Base-by-base conservation (phyloP, 2,113 vertebrate genomes). In the Siphamia tubifer region DNA sequence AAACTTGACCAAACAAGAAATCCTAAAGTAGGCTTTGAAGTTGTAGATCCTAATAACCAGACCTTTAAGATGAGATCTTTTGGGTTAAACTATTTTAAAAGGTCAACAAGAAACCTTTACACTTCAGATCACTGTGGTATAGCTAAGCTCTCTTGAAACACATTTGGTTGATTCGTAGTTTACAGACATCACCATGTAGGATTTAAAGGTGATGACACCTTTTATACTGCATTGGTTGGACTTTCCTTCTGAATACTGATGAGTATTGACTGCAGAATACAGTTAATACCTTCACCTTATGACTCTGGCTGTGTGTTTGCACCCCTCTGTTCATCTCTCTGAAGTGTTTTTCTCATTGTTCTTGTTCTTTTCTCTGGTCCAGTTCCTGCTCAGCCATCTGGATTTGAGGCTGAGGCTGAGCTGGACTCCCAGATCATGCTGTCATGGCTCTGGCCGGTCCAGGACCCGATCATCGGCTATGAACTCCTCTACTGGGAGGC, bases 401-500 rank as follows among this genome's bases (percentile, higher is more conserved):
- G 93, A 49, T 96, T 99, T 48, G 95, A 96, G 74, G 96, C 96
- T 0, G 96, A 98, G 81, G 95, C 94, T 0, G 97, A 98, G 77
- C 93, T 98, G 0, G 97, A 98, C 75, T 95, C 95, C 1, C 94
- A 94, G 42, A 94, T 99, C 79, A 92, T 95, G 89, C 81, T 99
- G 49, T 94, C 94, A 0, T 99, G 97, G 98, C 91, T 94, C 52
- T 95, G 95, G 2, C 95, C 96, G 1, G 93, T 94, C 5, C 95
- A 96, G 84, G 98, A 99, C 2, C 92, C 92, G 32, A 93, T 99
- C 34, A 74, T 89, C 72, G 92, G 94, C 61, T 98, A 96, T 0
- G 96, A 99, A 58, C 92, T 99, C 53, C 86, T 92, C 0, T 99
- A 96, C 87, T 98, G 96, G 97, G 96, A 95, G 64, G 92, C 90